Evolutionary conservation across 2,113 vertebrate species (phyloP).

Genomic region (Hirundichthys speculiger): DNA sequence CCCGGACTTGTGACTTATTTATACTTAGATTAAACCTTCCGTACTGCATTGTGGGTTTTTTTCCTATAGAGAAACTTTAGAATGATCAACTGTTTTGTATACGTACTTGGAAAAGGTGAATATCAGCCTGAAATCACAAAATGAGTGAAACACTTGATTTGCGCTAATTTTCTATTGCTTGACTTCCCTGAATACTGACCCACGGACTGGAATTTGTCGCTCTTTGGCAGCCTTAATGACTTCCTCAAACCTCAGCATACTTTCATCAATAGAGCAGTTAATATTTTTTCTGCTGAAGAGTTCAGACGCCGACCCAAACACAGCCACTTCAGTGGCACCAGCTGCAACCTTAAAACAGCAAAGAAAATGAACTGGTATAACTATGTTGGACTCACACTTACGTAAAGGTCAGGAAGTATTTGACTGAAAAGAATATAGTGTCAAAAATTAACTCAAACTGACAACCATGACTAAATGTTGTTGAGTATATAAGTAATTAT

Average conservation of each 20-base stretch:
- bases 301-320: slow-evolving; percentile 95
- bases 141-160: not conserved
- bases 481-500: not conserved
- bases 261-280: slow-evolving; percentile 95
- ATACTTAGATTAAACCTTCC: too few relatives aligned
- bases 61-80: not conserved
- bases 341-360: slow-evolving; percentile 85
- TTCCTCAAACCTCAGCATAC: slow-evolving; percentile 89
- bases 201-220: slow-evolving; percentile 88
- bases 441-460: slow-evolving; percentile 23
- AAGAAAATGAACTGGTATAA: slow-evolving; percentile 35
- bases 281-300: slow-evolving; percentile 91
- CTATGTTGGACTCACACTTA: slow-evolving; percentile 23
- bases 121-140: slow-evolving; percentile 7
- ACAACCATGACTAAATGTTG: slow-evolving; percentile 15
- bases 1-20: too few relatives aligned
- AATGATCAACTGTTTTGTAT: too few relatives aligned
- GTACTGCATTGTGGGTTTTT: not conserved
- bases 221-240: slow-evolving; percentile 85
- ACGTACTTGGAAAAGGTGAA: too few relatives aligned
- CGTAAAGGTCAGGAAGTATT: slow-evolving; percentile 13
- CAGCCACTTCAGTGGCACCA: slow-evolving; percentile 91
- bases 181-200: slow-evolving; percentile 79
- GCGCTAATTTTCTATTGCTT: too few relatives aligned
- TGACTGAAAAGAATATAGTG: slow-evolving; percentile 3